Evolutionary conservation across 2,888 invertebrate species (phyloP).

Genomic region (Plagiodera versicolora): DNA sequence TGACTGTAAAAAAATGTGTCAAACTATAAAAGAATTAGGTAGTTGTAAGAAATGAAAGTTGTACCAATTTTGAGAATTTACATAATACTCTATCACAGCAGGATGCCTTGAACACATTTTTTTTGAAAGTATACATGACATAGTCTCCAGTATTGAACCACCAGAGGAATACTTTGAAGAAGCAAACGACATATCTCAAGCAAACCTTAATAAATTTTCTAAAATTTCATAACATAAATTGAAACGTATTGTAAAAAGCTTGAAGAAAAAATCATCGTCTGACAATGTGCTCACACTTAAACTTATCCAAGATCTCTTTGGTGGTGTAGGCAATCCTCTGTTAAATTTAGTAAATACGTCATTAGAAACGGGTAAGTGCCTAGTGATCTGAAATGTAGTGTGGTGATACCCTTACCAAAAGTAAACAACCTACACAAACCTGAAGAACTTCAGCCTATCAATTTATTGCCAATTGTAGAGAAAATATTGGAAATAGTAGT

Average conservation of each 20-base stretch:
- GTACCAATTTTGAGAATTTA: not conserved
- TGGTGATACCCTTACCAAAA: not conserved
- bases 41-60: not conserved
- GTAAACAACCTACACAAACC: not conserved
- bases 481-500: not conserved
- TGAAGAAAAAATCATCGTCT: not conserved
- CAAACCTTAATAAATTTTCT: not conserved
- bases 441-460: not conserved
- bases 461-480: not conserved
- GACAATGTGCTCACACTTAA: not conserved
- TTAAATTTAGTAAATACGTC: not conserved
- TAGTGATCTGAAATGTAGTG: too few relatives aligned
- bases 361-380: not conserved
- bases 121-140: slow-evolving; percentile 1
- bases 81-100: not conserved
- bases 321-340: not conserved
- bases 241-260: not conserved
- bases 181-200: not conserved
- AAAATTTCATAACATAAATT: not conserved
- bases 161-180: slow-evolving; percentile 2
- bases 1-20: not conserved
- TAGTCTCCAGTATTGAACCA: not conserved
- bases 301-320: not conserved
- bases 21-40: not conserved
- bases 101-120: not conserved